These are phyloP conservation scores for Talpa occidentalis DNA, from an alignment of 2,113 vertebrate genomes.

Conservation along the genomic window DNA sequence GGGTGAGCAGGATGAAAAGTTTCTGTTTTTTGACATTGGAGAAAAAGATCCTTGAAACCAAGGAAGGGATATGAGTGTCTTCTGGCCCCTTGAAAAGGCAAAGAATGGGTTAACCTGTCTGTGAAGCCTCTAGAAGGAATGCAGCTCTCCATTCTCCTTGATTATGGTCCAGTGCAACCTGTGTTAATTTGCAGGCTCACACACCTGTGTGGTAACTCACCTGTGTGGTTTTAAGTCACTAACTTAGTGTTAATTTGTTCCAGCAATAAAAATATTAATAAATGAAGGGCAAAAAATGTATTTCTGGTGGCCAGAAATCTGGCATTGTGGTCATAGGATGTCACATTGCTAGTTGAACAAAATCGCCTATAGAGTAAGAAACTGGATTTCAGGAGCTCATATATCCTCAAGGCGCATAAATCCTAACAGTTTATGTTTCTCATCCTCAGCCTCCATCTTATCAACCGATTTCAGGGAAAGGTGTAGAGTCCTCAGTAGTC, in stretches of 20 bases:
- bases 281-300: not conserved
- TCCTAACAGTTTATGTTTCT: not conserved
- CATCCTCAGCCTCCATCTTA: not conserved
- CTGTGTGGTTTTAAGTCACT: not conserved
- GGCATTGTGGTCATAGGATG: not conserved
- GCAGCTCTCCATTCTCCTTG: rapidly evolving
- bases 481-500: not conserved
- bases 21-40: not conserved
- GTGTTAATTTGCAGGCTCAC: not conserved
- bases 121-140: not conserved
- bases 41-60: not conserved
- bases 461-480: not conserved
- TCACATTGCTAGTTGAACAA: not conserved
- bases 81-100: not conserved
- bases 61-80: not conserved
- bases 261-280: not conserved
- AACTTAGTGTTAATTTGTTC: not conserved
- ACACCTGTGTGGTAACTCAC: not conserved
- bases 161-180: not conserved
- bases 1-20: not conserved
- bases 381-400: not conserved
- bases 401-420: not conserved
- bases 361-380: not conserved
- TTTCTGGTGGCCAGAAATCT: not conserved
- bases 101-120: no score